Conservation (phyloP, 2,888 invertebrate species). For the Argyresthia goedartella region DNA sequence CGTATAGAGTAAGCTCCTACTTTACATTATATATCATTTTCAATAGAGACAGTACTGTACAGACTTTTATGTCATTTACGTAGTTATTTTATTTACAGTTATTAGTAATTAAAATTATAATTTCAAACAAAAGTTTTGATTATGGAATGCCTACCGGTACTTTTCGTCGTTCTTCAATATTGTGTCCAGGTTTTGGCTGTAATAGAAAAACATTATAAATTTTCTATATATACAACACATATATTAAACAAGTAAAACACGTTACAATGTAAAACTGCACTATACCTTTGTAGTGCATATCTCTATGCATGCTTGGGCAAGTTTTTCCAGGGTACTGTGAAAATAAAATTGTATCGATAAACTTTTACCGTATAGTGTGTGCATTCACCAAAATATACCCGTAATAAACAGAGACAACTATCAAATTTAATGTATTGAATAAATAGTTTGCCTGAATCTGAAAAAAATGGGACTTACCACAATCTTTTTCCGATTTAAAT, state of each 20-base stretch:
- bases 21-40: not conserved
- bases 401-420: too few species aligned
- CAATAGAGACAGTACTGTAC: not conserved
- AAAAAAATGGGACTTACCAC: too few species aligned
- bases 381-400: too few species aligned
- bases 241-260: slow-evolving; percentile 1
- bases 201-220: slow-evolving; percentile 21
- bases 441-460: too few species aligned
- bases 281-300: slow-evolving; percentile 91
- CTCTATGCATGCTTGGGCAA: slow-evolving; percentile 93
- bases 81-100: not conserved
- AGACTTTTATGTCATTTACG: not conserved
- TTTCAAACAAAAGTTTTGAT: not conserved
- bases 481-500: too few species aligned
- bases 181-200: slow-evolving; percentile 91
- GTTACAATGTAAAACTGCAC: slow-evolving; percentile 2
- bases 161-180: slow-evolving; percentile 61
- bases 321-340: slow-evolving; percentile 82
- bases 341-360: not conserved
- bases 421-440: too few species aligned
- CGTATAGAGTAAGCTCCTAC: too few species aligned
- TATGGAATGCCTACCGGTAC: slow-evolving; percentile 35
- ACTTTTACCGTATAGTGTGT: too few species aligned
- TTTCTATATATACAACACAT: not conserved
- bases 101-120: slow-evolving; percentile 13